Conservation (phyloP, 2,797 vertebrate genomes). For the Podarcis lilfordi region DNA sequence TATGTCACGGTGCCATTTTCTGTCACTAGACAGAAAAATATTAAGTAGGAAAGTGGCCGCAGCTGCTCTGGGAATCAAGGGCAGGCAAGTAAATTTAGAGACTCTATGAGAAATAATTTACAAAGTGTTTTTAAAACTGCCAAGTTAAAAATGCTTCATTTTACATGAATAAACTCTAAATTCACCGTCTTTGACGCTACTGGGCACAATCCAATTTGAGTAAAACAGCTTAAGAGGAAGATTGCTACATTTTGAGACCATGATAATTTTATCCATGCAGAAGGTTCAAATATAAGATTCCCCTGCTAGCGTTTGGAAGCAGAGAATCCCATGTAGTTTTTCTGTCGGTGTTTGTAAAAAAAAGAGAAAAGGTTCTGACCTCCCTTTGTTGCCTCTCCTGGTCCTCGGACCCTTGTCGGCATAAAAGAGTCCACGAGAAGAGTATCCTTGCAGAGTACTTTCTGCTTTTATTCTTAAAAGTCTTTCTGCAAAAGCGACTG, state of each 20-base stretch:
- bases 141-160: too few relatives aligned
- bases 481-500: too few relatives aligned
- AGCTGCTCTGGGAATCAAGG: neutral
- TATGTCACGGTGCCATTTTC: conserved; percentile 20
- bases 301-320: neutral
- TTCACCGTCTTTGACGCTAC: too few relatives aligned
- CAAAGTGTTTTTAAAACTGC: neutral
- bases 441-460: too few relatives aligned
- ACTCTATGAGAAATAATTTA: neutral
- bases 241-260: neutral
- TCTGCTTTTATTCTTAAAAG: too few relatives aligned
- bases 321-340: neutral
- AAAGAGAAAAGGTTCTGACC: too few relatives aligned
- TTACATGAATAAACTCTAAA: too few relatives aligned
- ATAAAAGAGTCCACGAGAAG: too few relatives aligned
- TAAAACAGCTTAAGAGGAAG: neutral
- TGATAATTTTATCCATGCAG: neutral
- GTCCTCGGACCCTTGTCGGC: too few relatives aligned
- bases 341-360: too few relatives aligned
- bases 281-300: neutral
- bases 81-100: neutral
- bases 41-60: neutral
- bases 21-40: neutral
- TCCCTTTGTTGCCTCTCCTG: too few relatives aligned
- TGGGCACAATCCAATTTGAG: neutral